Conservation (phyloP, 1,140 invertebrate genomes). For the Cotesia chilonis region DNA sequence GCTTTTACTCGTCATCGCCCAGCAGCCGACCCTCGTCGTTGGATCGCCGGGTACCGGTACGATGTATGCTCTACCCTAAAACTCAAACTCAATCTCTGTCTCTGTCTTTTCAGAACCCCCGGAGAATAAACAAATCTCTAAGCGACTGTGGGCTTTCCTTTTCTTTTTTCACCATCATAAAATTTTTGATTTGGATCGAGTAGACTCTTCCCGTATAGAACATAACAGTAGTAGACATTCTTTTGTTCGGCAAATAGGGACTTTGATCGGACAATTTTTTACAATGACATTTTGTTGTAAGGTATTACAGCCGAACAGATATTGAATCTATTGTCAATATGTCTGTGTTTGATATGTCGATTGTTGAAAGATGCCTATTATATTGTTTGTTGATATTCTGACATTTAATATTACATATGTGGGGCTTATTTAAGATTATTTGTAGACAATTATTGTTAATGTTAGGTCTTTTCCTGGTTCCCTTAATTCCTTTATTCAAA, state of each 20-base stretch:
- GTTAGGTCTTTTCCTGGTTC: not conserved
- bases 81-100: not conserved
- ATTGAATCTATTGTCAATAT: constrained; percentile 1
- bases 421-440: no score
- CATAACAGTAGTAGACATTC: not conserved
- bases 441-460: no score
- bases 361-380: no score
- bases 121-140: constrained; percentile 25
- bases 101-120: not conserved
- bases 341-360: not conserved
- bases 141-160: constrained; percentile 18
- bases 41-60: not conserved
- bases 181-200: not conserved
- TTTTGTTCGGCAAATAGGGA: constrained; percentile 1
- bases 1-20: not conserved
- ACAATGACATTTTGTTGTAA: constrained; percentile 15
- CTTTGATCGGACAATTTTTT: not conserved
- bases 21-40: constrained; percentile 10
- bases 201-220: not conserved
- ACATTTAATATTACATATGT: not conserved
- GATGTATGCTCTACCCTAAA: not conserved
- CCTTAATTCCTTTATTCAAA: no score
- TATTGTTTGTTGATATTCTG: no score
- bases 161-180: constrained; percentile 18
- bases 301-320: not conserved